These are phyloP conservation scores for Echinometra lucunter DNA, from an alignment of 53 echinoderm and acorn worm species.

Conservation along the genomic window DNA sequence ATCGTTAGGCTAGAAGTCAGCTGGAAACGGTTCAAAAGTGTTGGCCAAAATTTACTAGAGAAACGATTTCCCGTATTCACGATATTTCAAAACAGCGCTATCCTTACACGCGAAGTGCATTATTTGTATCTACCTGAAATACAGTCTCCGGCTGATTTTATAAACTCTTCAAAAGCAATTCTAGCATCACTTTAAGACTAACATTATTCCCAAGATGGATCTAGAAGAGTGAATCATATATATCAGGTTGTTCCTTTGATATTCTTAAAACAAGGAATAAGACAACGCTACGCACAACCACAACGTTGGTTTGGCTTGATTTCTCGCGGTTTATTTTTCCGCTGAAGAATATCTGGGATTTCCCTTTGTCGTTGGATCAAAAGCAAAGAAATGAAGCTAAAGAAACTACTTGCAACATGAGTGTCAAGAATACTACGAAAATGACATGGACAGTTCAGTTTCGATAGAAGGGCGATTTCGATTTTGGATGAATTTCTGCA, in stretches of 20 bases:
- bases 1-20: no score
- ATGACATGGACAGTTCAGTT: neutral
- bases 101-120: no score
- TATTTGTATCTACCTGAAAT: no score
- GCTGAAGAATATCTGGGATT: constrained; percentile 23
- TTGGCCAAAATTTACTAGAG: no score
- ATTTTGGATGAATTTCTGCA: neutral
- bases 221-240: neutral
- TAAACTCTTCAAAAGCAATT: neutral
- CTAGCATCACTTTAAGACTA: neutral
- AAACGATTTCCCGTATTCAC: no score
- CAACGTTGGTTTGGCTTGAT: neutral
- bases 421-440: neutral
- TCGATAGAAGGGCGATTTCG: neutral
- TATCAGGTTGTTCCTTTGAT: constrained; percentile 14
- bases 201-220: neutral
- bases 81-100: no score
- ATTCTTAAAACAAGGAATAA: neutral
- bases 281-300: neutral
- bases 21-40: no score
- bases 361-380: neutral
- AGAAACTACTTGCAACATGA: neutral
- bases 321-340: constrained; percentile 32
- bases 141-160: neutral
- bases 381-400: neutral